Base-by-base conservation (phyloP, 2,113 vertebrate genomes). In the Pomatostomus ruficeps region DNA sequence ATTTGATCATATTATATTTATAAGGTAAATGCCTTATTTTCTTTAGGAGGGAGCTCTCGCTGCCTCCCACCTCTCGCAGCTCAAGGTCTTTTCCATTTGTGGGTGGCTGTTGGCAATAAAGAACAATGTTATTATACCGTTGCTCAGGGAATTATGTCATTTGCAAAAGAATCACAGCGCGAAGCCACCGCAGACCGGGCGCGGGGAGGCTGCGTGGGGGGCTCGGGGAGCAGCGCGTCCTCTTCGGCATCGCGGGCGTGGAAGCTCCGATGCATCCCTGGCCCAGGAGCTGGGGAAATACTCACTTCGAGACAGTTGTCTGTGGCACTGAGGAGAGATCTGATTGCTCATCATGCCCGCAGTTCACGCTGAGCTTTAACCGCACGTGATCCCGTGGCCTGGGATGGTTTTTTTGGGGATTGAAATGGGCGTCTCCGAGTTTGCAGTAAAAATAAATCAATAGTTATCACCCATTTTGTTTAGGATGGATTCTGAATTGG, bases 1-100 rank as follows among this genome's bases (percentile, higher is more conserved):
- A 76, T 91, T 93, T 88, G 82, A 94, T 91, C 74, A 80, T 93
- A 84, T 91, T 65, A 70, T 94, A 95, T 95, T 93, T 95, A 40
- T 90, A 74, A 94, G 88, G 72, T 85, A 93, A 91, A 74, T 80
- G 91, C 72, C 55, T 93, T 87, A 61, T 89, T 96, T 93, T 91
- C 87, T 73, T 90, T 43, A 28, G 78, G 55, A 42, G 24, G 58
- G 65, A 94, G 75, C 85, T 40, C 72, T 93, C 3, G 4, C 49
- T 66, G 76, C 93, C 91, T 91, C 88, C 93, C 67, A 85, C 87
- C 67, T 67, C 23, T 18, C 2, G 2, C 81, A 66, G 61, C 71
- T 82, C 85, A 76, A 93, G 91, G 74, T 91, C 85, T 78, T 72
- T 95, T 76, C 83, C 66, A 71, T 83, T 70, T 79, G 76, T 31